A percentile compares a stretch with the other conserved stretches of the same genome.
phyloP scores from a whole-genome alignment of 2,797 vertebrate species.

The Scyliorhinus canicula region DNA sequence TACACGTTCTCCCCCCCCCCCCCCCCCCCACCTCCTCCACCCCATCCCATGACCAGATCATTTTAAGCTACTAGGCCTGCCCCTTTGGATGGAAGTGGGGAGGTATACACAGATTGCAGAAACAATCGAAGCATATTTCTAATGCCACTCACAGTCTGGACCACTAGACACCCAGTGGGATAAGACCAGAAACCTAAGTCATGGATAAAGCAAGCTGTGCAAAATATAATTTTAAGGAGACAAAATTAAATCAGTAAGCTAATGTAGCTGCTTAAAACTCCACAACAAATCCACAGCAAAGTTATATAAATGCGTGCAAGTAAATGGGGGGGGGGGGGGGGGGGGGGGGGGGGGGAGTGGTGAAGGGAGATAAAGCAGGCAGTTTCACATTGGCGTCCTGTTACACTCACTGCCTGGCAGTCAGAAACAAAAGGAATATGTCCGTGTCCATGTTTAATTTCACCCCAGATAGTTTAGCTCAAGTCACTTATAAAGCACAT shows the following conservation, averaged over 20 bases:
- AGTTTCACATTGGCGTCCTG: too few relatives aligned
- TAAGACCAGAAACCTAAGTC: neutral
- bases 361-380: constrained; percentile 26
- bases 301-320: constrained; percentile 35
- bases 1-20: neutral
- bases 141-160: neutral
- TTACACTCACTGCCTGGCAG: neutral
- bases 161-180: neutral
- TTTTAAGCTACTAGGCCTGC: neutral
- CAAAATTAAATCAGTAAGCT: neutral
- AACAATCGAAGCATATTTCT: neutral
- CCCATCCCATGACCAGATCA: neutral
- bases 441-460: neutral
- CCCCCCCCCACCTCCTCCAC: too few relatives aligned
- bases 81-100: neutral
- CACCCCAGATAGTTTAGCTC: neutral
- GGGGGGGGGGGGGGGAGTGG: too few relatives aligned
- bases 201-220: too few relatives aligned
- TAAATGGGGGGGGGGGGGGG: too few relatives aligned
- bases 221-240: too few relatives aligned
- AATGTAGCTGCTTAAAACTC: neutral
- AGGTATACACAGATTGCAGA: neutral
- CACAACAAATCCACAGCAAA: neutral
- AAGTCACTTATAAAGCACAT: constrained; percentile 41
- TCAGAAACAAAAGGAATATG: constrained; percentile 8